phyloP scores from a whole-genome alignment of 2,797 vertebrate species.

The Pantherophis alleghaniensis region DNA sequence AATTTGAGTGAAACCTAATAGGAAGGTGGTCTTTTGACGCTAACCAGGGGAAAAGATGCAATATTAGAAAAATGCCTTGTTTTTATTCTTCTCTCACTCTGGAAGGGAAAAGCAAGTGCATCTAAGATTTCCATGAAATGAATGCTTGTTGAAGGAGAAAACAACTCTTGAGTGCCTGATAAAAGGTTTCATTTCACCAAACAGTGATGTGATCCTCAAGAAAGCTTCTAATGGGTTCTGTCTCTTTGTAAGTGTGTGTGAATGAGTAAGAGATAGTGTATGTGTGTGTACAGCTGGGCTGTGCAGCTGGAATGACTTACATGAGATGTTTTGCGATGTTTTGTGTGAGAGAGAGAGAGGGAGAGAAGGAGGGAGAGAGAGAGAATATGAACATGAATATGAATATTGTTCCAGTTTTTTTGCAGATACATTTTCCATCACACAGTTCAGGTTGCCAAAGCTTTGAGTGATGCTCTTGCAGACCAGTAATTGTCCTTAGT shows the following conservation, averaged over 20 bases:
- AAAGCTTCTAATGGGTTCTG: not conserved
- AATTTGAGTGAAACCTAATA: not conserved
- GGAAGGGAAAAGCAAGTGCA: not conserved
- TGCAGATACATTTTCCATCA: not conserved
- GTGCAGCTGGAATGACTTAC: not conserved
- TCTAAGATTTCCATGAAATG: not conserved
- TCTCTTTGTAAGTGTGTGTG: not conserved
- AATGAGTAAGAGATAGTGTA: not conserved
- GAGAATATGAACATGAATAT: not conserved
- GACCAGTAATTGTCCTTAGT: not conserved
- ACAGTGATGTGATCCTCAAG: not conserved
- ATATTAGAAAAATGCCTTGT: not conserved
- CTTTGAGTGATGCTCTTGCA: not conserved
- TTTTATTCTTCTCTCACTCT: not conserved
- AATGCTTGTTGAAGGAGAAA: not conserved
- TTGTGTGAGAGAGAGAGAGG: not conserved
- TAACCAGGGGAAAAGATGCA: not conserved
- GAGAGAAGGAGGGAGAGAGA: no score
- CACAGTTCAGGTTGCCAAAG: not conserved
- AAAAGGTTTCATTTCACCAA: not conserved
- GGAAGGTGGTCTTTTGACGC: not conserved
- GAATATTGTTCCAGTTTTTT: not conserved
- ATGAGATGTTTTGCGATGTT: not conserved
- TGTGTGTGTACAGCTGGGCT: not conserved
- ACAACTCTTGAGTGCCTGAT: not conserved